A percentile compares a stretch with the other conserved stretches of the same genome.
These are phyloP conservation scores for Hyperoplus lanceolatus DNA, from an alignment of 2,797 vertebrate genomes.

Conservation along the genomic window DNA sequence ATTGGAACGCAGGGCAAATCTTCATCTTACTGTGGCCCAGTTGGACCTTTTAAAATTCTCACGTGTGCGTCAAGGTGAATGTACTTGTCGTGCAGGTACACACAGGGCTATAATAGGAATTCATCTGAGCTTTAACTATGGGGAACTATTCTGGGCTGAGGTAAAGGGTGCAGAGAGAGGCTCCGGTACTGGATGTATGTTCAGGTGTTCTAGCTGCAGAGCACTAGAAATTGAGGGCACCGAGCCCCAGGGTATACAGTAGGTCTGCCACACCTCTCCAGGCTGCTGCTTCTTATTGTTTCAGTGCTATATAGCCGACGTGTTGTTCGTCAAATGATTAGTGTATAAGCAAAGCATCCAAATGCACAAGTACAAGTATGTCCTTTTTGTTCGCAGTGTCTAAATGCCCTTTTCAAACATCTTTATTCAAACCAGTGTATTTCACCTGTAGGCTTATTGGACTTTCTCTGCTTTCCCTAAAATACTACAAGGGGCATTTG, in stretches of 20 bases:
- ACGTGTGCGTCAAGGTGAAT: neutral
- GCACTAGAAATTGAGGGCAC: conserved; percentile 57
- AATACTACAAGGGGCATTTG: no score
- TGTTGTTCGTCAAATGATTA: neutral
- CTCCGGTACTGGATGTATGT: conserved; percentile 23
- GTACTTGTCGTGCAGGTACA: neutral
- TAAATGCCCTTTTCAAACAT: no score
- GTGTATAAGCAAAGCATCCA: neutral
- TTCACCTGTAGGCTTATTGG: no score
- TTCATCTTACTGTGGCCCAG: neutral
- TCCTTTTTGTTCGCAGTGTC: no score
- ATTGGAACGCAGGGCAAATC: no score
- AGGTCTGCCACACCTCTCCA: no score
- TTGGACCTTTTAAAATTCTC: neutral
- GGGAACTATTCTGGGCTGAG: conserved; percentile 12
- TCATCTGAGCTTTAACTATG: conserved; percentile 29
- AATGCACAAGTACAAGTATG: neutral
- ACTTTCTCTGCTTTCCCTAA: no score
- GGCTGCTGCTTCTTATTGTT: no score
- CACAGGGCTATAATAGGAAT: conserved; percentile 6
- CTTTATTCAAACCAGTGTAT: no score
- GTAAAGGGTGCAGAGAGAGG: conserved; percentile 37
- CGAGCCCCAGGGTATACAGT: conserved; percentile 50
- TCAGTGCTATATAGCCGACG: neutral
- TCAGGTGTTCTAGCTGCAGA: conserved; percentile 65